Evolutionary conservation across 2,113 vertebrate genomes (phyloP).

Genomic region (Conger conger): DNA sequence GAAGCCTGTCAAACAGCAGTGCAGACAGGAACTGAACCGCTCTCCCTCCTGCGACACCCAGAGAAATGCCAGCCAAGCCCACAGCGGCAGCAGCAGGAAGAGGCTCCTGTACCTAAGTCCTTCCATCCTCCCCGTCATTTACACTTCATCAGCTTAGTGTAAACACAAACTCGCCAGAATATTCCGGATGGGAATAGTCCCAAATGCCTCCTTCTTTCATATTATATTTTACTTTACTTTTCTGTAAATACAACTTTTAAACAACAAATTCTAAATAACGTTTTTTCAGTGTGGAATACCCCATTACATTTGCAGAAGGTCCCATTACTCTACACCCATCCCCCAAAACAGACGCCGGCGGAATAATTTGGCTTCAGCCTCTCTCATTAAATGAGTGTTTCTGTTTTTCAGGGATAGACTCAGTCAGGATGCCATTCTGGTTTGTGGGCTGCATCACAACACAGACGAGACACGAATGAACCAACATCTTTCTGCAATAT

Average conservation of each 20-base stretch:
- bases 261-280: no score
- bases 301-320: neutral
- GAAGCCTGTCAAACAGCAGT: neutral
- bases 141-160: neutral
- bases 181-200: neutral
- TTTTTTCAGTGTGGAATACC: neutral
- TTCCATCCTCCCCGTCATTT: neutral
- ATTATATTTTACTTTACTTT: no score
- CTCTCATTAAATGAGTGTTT: no score
- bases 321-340: no score
- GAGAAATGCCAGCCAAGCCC: neutral
- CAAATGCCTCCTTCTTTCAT: neutral
- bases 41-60: neutral
- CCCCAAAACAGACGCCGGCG: no score
- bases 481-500: neutral
- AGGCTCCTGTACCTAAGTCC: neutral
- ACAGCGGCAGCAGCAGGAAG: neutral
- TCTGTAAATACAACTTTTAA: no score
- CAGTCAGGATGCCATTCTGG: neutral
- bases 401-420: no score
- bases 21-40: neutral
- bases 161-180: neutral
- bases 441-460: neutral
- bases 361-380: neutral
- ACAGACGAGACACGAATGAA: neutral